Conservation (phyloP, 35 echinoderm and acorn worm genomes). For the Stichopus chloronotus region DNA sequence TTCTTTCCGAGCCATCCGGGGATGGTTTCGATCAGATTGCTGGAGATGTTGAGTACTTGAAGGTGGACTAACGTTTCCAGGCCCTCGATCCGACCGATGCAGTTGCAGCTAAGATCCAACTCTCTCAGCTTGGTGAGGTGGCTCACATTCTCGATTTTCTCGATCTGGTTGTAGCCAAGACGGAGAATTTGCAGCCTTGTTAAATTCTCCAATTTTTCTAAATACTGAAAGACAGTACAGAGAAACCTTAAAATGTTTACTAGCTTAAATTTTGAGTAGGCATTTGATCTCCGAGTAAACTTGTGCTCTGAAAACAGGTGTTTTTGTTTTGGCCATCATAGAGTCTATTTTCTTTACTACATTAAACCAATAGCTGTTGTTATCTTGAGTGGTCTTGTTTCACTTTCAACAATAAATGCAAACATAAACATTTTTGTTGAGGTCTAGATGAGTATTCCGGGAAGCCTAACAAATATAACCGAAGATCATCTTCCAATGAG, state of each 20-base stretch:
- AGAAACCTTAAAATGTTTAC: not conserved
- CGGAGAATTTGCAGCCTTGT: conserved; percentile 77
- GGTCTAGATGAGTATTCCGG: no score
- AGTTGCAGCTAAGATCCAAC: conserved; percentile 89
- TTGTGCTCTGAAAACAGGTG: no score
- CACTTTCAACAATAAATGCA: no score
- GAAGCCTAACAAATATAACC: no score
- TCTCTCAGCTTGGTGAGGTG: conserved; percentile 74
- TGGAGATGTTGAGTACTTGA: conserved; percentile 79
- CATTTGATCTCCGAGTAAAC: no score
- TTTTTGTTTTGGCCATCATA: no score
- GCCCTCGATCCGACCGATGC: conserved; percentile 81
- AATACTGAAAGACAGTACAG: conserved; percentile 60
- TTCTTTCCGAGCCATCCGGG: conserved; percentile 92
- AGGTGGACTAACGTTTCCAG: conserved; percentile 84
- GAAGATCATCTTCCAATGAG: no score
- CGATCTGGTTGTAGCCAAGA: conserved; percentile 88
- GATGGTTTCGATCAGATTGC: conserved; percentile 91
- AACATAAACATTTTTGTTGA: no score
- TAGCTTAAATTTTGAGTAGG: no score
- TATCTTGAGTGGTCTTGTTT: no score
- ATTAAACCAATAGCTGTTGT: no score
- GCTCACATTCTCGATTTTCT: conserved; percentile 76
- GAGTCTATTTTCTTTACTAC: no score
- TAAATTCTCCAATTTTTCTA: conserved; percentile 88